Percentiles rank a stretch among this genome's conserved stretches.
Evolutionary conservation across 2,113 vertebrate genomes (phyloP).

Genomic region (Tachysurus fulvidraco): DNA sequence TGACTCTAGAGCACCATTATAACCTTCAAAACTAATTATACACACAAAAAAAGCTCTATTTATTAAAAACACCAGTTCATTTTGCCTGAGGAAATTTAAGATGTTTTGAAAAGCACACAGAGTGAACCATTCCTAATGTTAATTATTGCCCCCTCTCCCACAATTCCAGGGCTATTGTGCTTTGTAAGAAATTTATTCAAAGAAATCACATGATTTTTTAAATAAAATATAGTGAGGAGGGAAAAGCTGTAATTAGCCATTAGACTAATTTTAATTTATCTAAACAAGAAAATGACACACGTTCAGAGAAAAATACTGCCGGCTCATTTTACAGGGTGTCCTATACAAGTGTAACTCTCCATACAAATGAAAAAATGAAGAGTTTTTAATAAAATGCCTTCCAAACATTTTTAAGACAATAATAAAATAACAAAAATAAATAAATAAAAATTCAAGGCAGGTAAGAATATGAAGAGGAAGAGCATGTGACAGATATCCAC

Average conservation of each 20-base stretch:
- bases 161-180: conserved; percentile 40
- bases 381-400: no score
- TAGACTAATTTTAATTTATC: conserved; percentile 6
- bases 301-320: neutral
- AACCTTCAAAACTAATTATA: conserved; percentile 72
- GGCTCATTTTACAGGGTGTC: neutral
- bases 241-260: conserved; percentile 2
- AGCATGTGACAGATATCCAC: conserved; percentile 8
- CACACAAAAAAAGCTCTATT: conserved; percentile 47
- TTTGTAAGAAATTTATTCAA: conserved; percentile 26
- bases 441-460: neutral
- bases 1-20: conserved; percentile 60
- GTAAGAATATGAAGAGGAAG: neutral
- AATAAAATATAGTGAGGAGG: neutral
- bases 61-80: conserved; percentile 55
- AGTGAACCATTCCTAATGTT: conserved; percentile 50
- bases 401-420: no score
- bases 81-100: conserved; percentile 50
- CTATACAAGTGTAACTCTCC: no score
- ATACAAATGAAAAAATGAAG: no score
- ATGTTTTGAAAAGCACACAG: conserved; percentile 44
- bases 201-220: conserved; percentile 6
- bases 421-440: neutral
- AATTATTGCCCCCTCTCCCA: conserved; percentile 29
- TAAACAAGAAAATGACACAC: neutral